A percentile compares a stretch with the other conserved stretches of the same genome.
phyloP scores from a whole-genome alignment of 2,113 vertebrate genomes.

The Gila orcuttii region DNA sequence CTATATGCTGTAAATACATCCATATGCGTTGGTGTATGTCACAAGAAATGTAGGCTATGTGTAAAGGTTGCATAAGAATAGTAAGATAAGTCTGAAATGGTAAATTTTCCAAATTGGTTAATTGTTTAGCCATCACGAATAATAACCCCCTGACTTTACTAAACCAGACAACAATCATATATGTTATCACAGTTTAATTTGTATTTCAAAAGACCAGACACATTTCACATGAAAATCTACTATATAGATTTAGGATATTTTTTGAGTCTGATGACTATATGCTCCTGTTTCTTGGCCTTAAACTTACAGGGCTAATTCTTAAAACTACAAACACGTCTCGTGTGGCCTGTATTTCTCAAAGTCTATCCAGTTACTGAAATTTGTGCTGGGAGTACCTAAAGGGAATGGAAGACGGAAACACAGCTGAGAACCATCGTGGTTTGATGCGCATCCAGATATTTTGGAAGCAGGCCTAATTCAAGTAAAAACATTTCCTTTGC shows the following conservation, averaged over 20 bases:
- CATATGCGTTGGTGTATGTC: background rate
- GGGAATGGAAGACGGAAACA: slow-evolving; percentile 82
- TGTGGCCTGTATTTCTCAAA: slow-evolving; percentile 68
- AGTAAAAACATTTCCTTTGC: slow-evolving; percentile 87
- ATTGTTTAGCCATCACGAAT: background rate
- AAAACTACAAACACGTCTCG: slow-evolving; percentile 73
- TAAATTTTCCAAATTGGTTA: background rate
- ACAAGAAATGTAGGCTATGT: background rate
- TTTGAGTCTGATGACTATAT: slow-evolving; percentile 56
- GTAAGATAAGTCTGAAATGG: no score
- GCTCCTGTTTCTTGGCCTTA: slow-evolving; percentile 57
- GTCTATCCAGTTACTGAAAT: slow-evolving; percentile 77
- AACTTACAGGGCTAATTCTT: slow-evolving; percentile 72
- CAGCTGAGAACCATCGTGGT: slow-evolving; percentile 82
- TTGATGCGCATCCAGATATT: slow-evolving; percentile 83
- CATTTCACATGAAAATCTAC: slow-evolving; percentile 43
- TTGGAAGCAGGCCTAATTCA: slow-evolving; percentile 82
- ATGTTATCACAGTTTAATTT: no score
- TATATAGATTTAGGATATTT: slow-evolving; percentile 57
- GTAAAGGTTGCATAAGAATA: background rate
- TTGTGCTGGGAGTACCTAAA: slow-evolving; percentile 78
- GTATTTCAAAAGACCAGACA: background rate
- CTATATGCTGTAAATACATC: background rate
- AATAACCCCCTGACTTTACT: background rate
- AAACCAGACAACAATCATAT: background rate